These are phyloP conservation scores for Drosophila pruinosa DNA, from an alignment of 1,140 invertebrate genomes.

Conservation along the genomic window DNA sequence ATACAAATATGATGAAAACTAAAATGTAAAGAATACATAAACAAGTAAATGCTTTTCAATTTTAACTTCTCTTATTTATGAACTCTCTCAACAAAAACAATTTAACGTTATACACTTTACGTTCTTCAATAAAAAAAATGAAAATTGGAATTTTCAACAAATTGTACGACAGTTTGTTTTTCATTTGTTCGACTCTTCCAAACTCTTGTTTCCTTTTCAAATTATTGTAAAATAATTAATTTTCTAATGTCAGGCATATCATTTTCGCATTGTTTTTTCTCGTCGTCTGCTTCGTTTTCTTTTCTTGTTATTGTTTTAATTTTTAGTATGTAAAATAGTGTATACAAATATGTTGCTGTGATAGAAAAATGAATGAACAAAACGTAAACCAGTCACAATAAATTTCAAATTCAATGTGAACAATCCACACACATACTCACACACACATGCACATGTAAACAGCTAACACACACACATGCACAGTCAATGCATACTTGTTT, in stretches of 20 bases:
- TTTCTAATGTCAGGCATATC: neutral
- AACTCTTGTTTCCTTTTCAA: neutral
- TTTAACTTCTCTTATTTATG: slow-evolving; percentile 9
- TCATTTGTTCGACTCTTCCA: slow-evolving; percentile 18
- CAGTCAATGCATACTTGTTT: slow-evolving; percentile 3
- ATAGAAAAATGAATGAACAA: slow-evolving; percentile 73
- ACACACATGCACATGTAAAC: slow-evolving; percentile 2
- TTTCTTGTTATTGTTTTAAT: slow-evolving; percentile 13
- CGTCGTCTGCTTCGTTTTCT: neutral
- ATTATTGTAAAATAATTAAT: slow-evolving; percentile 38
- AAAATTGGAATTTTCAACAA: slow-evolving; percentile 9
- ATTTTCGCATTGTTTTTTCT: too few relatives aligned
- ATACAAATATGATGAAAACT: slow-evolving; percentile 9
- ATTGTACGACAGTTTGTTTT: slow-evolving; percentile 32
- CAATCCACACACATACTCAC: slow-evolving; percentile 16
- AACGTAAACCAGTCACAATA: slow-evolving; percentile 72
- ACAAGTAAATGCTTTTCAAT: slow-evolving; percentile 53
- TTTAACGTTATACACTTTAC: neutral
- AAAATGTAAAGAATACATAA: slow-evolving; percentile 35
- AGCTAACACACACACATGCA: slow-evolving; percentile 10
- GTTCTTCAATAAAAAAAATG: slow-evolving; percentile 4
- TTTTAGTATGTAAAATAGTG: slow-evolving; percentile 61
- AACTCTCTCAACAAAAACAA: slow-evolving; percentile 1
- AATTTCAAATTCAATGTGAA: slow-evolving; percentile 54
- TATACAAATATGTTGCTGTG: slow-evolving; percentile 79